These are phyloP conservation scores for Hylomyscus alleni DNA, from an alignment of 2,797 vertebrate species.

Conservation along the genomic window DNA sequence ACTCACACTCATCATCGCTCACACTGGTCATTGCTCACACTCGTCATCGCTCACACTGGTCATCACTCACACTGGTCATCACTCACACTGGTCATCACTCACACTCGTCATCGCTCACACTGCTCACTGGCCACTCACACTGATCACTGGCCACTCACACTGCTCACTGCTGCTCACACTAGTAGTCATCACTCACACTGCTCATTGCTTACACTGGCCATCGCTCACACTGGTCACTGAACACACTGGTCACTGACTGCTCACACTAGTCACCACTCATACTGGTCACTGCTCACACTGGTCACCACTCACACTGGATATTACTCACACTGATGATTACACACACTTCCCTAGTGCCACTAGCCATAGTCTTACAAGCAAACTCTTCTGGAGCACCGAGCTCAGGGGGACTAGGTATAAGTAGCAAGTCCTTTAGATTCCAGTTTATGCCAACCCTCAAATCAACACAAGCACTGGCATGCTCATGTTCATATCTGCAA, in stretches of 20 bases:
- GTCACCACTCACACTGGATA: neutral
- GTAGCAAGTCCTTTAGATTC: neutral
- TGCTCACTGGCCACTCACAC: neutral
- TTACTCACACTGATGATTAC: neutral
- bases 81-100: neutral
- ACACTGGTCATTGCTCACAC: neutral
- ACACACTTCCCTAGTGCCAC: too few relatives aligned
- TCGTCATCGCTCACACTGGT: neutral
- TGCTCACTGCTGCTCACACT: neutral
- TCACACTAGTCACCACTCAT: neutral
- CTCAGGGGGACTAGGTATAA: neutral
- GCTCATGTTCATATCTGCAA: neutral
- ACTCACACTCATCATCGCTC: neutral
- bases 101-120: neutral
- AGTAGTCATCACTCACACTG: neutral
- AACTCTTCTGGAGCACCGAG: neutral
- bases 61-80: neutral
- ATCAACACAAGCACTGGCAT: neutral
- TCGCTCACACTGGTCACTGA: neutral
- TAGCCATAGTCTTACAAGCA: neutral
- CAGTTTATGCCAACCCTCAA: neutral
- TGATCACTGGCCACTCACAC: neutral
- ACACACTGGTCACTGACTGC: neutral
- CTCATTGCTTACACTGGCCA: neutral
- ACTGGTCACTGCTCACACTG: neutral